Evolutionary conservation across 2,888 invertebrate genomes (phyloP).

Genomic region (Plebejus anna): DNA sequence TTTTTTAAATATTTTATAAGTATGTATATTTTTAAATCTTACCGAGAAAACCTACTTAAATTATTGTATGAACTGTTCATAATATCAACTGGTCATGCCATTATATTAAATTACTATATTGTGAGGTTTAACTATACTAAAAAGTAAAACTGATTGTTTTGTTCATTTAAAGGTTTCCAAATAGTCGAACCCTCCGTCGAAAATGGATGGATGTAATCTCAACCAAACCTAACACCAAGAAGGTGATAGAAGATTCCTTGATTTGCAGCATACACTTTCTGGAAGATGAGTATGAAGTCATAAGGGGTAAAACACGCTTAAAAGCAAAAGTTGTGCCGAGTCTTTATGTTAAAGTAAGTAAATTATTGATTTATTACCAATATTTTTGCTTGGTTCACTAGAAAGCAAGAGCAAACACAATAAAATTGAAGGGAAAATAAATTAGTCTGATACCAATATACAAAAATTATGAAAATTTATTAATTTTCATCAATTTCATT

Average conservation of each 20-base stretch:
- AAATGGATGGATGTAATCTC: slow-evolving; percentile 57
- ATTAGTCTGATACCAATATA: background rate
- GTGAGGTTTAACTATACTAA: no score
- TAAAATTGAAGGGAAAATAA: background rate
- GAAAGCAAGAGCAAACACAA: no score
- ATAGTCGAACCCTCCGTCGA: slow-evolving; percentile 48
- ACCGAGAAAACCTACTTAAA: background rate
- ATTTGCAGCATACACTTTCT: slow-evolving; percentile 60
- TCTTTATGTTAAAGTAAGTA: slow-evolving; percentile 42
- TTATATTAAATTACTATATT: no score
- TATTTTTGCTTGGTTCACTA: background rate
- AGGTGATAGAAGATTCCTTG: slow-evolving; percentile 44
- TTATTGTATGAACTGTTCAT: no score
- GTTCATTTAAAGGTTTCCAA: slow-evolving; percentile 53
- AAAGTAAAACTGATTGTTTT: background rate
- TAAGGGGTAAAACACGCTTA: slow-evolving; percentile 55
- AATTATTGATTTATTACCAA: background rate
- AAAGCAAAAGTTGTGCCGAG: slow-evolving; percentile 57
- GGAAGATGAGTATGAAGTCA: slow-evolving; percentile 47
- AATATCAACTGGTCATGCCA: no score
- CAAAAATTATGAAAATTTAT: background rate
- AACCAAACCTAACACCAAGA: slow-evolving; percentile 34
- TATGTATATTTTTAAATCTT: background rate
- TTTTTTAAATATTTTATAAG: slow-evolving; percentile 28
- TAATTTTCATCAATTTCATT: background rate